A percentile compares a stretch with the other conserved stretches of the same genome.
phyloP scores from a whole-genome alignment of 2,888 invertebrate species.

The Agrilus mali region DNA sequence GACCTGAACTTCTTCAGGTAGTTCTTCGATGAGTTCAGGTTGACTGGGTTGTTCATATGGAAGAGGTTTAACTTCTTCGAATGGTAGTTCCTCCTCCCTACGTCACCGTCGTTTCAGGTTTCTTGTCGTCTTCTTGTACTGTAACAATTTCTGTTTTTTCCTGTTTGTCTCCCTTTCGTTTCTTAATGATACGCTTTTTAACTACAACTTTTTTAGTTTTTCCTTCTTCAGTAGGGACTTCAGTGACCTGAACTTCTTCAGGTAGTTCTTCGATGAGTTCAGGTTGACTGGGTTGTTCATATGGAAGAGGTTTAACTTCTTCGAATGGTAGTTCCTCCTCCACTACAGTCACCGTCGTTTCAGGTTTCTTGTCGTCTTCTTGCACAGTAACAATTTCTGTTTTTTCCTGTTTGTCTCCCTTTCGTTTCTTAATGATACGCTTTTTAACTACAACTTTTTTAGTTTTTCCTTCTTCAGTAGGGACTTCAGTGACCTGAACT shows the following conservation, averaged over 20 bases:
- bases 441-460: conserved; percentile 27
- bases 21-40: conserved; percentile 13
- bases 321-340: conserved; percentile 22
- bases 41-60: conserved; percentile 16
- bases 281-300: conserved; percentile 8
- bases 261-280: conserved; percentile 10
- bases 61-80: conserved; percentile 8
- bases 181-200: conserved; percentile 31
- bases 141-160: conserved; percentile 36
- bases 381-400: conserved; percentile 37
- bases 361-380: conserved; percentile 27
- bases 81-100: conserved; percentile 15
- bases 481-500: conserved; percentile 18
- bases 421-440: conserved; percentile 35
- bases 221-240: conserved; percentile 22
- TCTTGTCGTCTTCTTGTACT: conserved; percentile 30
- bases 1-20: conserved; percentile 19
- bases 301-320: conserved; percentile 13
- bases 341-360: conserved; percentile 29
- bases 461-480: conserved; percentile 14
- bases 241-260: conserved; percentile 18
- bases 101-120: conserved; percentile 30
- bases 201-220: conserved; percentile 28
- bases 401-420: conserved; percentile 34
- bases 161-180: conserved; percentile 30